These are phyloP conservation scores for Cryptus viduatorius DNA, from an alignment of 2,888 invertebrate species.

Conservation along the genomic window DNA sequence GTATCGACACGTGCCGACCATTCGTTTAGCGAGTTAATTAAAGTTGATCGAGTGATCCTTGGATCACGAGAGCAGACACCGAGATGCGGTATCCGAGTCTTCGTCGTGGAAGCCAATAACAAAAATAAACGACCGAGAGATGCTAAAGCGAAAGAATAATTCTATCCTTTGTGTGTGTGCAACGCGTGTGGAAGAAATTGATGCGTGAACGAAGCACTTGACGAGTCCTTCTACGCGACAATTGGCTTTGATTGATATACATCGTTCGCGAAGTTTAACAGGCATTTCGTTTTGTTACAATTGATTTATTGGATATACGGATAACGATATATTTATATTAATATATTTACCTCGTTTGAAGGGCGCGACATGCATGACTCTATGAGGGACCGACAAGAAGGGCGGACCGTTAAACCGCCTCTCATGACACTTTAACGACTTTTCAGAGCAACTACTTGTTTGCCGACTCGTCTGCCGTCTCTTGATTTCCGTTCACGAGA, in stretches of 20 bases:
- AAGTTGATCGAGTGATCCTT: background rate
- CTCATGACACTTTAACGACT: slow-evolving; percentile 84
- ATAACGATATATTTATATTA: background rate
- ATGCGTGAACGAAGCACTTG: slow-evolving; percentile 20
- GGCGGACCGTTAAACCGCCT: slow-evolving; percentile 85
- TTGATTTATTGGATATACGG: background rate
- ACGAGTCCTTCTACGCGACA: slow-evolving; percentile 15
- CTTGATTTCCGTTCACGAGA: slow-evolving; percentile 4
- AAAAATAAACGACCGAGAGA: slow-evolving; percentile 8
- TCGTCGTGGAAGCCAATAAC: background rate
- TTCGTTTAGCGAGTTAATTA: slow-evolving; percentile 1
- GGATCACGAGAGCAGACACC: background rate
- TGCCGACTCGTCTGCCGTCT: slow-evolving; percentile 60
- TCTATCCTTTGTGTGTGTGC: background rate
- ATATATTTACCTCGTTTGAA: slow-evolving; percentile 83
- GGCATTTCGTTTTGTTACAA: background rate
- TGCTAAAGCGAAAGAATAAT: background rate
- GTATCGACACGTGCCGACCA: background rate
- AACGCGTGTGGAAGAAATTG: slow-evolving; percentile 29
- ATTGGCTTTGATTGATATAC: slow-evolving; percentile 40
- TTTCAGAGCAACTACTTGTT: slow-evolving; percentile 79
- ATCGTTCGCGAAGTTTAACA: background rate
- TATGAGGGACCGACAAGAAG: slow-evolving; percentile 83
- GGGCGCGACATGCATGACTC: slow-evolving; percentile 85
- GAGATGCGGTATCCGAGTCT: background rate